These are phyloP conservation scores for Drosophila hamatofila DNA, from an alignment of 2,888 invertebrate species.

Conservation along the genomic window DNA sequence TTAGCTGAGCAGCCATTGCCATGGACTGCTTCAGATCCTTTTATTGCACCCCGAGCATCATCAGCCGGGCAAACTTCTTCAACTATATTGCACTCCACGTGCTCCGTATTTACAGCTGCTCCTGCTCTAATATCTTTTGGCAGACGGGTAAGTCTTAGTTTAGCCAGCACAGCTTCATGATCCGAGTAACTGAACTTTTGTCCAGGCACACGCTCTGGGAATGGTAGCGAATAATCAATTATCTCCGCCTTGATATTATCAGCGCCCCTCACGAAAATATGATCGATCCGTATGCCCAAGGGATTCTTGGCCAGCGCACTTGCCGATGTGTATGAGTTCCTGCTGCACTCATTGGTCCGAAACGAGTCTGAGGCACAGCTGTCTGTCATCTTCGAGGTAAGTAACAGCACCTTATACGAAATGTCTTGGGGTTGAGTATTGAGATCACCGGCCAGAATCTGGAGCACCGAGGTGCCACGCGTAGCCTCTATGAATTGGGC, in stretches of 20 bases:
- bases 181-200: conserved; percentile 93
- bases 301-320: conserved; percentile 86
- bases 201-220: conserved; percentile 90
- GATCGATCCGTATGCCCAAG: conserved; percentile 96
- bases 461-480: conserved; percentile 91
- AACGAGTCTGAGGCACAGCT: conserved; percentile 84
- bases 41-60: conserved; percentile 13
- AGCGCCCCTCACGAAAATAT: conserved; percentile 89
- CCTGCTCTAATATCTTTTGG: conserved; percentile 2
- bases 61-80: conserved; percentile 9
- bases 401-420: conserved; percentile 89
- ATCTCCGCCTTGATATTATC: conserved; percentile 85
- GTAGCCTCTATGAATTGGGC: conserved; percentile 97
- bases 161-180: conserved; percentile 93
- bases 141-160: conserved; percentile 75
- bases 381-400: conserved; percentile 87
- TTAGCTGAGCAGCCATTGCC: conserved; percentile 16
- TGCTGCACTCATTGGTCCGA: conserved; percentile 92
- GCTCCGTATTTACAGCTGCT: conserved; percentile 14
- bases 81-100: conserved; percentile 40
- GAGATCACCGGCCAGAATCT: conserved; percentile 96
- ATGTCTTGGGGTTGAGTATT: conserved; percentile 96
- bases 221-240: conserved; percentile 88
- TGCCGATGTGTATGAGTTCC: conserved; percentile 92
- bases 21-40: background rate